phyloP scores from a whole-genome alignment of 2,113 vertebrate genomes.

The Arothron firmamentum region DNA sequence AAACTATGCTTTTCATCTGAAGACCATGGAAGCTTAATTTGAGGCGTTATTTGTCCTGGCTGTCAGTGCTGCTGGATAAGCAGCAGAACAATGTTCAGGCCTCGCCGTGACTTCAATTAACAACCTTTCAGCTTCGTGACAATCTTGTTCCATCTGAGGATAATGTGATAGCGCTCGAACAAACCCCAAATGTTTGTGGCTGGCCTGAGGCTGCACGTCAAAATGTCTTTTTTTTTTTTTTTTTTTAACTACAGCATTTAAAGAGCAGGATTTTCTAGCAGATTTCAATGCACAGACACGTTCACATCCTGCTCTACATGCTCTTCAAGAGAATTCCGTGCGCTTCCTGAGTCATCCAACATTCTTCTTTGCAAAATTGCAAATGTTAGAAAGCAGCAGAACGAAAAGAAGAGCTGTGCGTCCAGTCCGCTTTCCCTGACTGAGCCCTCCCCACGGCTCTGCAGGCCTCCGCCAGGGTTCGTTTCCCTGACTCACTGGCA shows the following conservation, averaged over 20 bases:
- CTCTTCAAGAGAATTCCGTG: no score
- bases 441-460: neutral
- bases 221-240: slow-evolving; percentile 32
- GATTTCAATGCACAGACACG: no score
- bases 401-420: no score
- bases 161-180: slow-evolving; percentile 16
- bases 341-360: no score
- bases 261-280: slow-evolving; percentile 1
- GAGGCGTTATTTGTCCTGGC: no score
- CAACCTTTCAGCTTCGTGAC: slow-evolving; percentile 41
- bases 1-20: no score
- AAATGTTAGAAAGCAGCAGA: no score
- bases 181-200: slow-evolving; percentile 44
- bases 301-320: no score
- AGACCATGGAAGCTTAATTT: no score
- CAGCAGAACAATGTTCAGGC: neutral
- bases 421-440: no score
- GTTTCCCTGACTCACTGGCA: slow-evolving; percentile 70
- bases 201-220: slow-evolving; percentile 49
- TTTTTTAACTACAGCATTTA: slow-evolving; percentile 41
- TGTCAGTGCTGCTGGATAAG: neutral
- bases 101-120: slow-evolving; percentile 36
- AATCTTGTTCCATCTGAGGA: slow-evolving; percentile 32
- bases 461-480: slow-evolving; percentile 52
- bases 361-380: no score